phyloP scores from a whole-genome alignment of 2,888 invertebrate species.

The Spodoptera exigua region DNA sequence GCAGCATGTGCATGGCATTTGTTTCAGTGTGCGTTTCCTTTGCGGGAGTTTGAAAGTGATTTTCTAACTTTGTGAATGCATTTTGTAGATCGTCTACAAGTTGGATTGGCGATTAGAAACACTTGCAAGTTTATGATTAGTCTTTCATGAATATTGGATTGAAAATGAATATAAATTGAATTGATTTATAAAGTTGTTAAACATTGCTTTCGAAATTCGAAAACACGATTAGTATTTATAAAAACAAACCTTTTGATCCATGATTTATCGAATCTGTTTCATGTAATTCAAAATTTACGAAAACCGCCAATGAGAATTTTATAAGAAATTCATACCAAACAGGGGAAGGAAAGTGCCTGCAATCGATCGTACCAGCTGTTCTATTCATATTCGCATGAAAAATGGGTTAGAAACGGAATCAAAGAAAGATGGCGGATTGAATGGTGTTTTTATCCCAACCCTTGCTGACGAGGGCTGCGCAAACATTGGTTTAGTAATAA shows the following conservation, averaged over 20 bases:
- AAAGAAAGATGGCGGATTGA: conserved; percentile 79
- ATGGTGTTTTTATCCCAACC: conserved; percentile 79
- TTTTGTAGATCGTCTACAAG: conserved; percentile 63
- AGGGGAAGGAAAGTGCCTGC: conserved; percentile 67
- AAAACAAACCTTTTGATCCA: background rate
- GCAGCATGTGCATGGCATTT: conserved; percentile 71
- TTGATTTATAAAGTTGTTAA: conserved; percentile 9
- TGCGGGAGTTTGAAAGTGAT: conserved; percentile 71
- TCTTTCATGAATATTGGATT: conserved; percentile 7
- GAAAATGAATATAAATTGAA: conserved; percentile 12
- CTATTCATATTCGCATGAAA: conserved; percentile 78
- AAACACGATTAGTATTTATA: background rate
- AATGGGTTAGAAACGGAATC: conserved; percentile 75
- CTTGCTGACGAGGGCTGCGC: conserved; percentile 82
- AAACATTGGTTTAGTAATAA: conserved; percentile 88
- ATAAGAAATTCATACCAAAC: conserved; percentile 61
- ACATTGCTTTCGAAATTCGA: background rate
- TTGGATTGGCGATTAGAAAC: conserved; percentile 55
- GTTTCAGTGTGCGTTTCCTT: conserved; percentile 74
- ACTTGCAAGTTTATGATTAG: conserved; percentile 33
- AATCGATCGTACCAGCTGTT: conserved; percentile 73
- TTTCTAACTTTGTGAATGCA: conserved; percentile 64
- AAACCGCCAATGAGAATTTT: conserved; percentile 26
- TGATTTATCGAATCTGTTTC: background rate
- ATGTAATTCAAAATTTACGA: background rate